phyloP scores from a whole-genome alignment of 2,797 vertebrate species.

The Psittacula echo region DNA sequence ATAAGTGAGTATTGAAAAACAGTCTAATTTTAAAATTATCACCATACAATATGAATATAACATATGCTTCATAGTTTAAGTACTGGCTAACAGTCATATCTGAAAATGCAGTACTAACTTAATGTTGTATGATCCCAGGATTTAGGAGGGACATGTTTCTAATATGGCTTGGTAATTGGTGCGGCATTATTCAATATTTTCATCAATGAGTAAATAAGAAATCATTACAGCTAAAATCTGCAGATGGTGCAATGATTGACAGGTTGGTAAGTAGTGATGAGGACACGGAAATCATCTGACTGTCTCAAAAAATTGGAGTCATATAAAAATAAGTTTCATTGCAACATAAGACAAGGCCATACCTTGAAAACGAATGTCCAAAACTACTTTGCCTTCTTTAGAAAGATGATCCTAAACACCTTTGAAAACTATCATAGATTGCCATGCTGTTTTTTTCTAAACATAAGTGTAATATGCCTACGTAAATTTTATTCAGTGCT shows the following conservation, averaged over 20 bases:
- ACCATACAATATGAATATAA: background rate
- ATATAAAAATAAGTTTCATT: background rate
- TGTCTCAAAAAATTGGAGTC: background rate
- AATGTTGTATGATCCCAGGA: background rate
- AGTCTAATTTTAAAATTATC: background rate
- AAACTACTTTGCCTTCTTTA: background rate
- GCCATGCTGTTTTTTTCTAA: background rate
- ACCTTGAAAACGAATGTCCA: background rate
- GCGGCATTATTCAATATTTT: conserved; percentile 20
- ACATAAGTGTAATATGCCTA: background rate
- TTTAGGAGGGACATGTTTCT: background rate
- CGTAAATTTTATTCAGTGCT: background rate
- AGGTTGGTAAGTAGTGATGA: background rate
- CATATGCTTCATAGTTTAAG: background rate
- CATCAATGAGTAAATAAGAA: conserved; percentile 37
- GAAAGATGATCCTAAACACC: background rate
- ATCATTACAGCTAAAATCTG: background rate
- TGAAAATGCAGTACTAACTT: background rate
- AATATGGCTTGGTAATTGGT: background rate
- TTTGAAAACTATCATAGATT: background rate
- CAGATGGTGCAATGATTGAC: background rate
- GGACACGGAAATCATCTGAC: background rate
- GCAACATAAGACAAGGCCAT: background rate
- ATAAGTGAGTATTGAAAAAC: background rate
- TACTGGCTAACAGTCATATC: background rate